Conservation (phyloP, 2,888 invertebrate genomes). For the Cheilosia impressa region DNA sequence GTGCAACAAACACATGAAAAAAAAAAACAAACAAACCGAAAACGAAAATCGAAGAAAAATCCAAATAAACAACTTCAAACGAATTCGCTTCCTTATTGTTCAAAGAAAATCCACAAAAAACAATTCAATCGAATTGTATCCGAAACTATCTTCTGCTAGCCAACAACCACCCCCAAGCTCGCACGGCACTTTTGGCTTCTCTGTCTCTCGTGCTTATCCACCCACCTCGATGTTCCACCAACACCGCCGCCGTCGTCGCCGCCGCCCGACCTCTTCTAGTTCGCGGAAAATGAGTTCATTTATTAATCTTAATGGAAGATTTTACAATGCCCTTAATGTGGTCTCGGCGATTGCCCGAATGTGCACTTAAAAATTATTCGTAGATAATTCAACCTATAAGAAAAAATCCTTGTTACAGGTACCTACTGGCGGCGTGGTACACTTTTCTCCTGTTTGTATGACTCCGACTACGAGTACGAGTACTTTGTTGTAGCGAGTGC, state of each 20-base stretch:
- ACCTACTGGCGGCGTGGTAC: slow-evolving; percentile 53
- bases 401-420: slow-evolving; percentile 70
- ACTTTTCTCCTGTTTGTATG: slow-evolving; percentile 48
- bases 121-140: slow-evolving; percentile 58
- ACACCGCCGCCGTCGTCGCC: not conserved
- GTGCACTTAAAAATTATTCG: slow-evolving; percentile 76
- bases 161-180: slow-evolving; percentile 55
- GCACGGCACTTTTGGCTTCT: slow-evolving; percentile 25
- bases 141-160: slow-evolving; percentile 65
- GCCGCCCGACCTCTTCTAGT: slow-evolving; percentile 25
- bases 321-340: slow-evolving; percentile 76
- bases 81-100: slow-evolving; percentile 70
- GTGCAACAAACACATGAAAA: slow-evolving; percentile 52
- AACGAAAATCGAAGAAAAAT: slow-evolving; percentile 22
- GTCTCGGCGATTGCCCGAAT: slow-evolving; percentile 75
- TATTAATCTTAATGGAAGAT: slow-evolving; percentile 76
- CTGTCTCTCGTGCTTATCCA: slow-evolving; percentile 9
- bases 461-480: slow-evolving; percentile 9
- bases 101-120: slow-evolving; percentile 43
- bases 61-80: slow-evolving; percentile 59
- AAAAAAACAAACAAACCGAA: slow-evolving; percentile 42
- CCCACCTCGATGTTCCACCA: not conserved
- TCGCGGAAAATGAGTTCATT: slow-evolving; percentile 73
- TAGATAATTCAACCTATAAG: slow-evolving; percentile 75
- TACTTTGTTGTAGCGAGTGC: slow-evolving; percentile 2